Percentiles rank a stretch among this genome's conserved stretches.
Conservation (phyloP, 64 coral and sea anemone species). For the Porites lutea region DNA sequence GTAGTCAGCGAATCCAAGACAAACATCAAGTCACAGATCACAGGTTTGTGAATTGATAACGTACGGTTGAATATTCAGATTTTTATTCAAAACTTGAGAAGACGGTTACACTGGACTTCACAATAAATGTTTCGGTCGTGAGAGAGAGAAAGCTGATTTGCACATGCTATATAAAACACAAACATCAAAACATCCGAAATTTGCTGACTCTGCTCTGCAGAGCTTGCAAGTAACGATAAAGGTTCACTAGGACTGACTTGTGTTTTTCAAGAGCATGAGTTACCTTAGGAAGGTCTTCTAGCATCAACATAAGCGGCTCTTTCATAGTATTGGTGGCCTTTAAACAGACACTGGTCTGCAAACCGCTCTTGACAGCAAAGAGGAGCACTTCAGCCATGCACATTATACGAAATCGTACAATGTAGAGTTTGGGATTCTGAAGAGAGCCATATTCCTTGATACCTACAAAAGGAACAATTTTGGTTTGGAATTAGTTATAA, state of each 20-base stretch:
- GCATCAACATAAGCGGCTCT: background rate
- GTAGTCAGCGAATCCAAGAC: no score
- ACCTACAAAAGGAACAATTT: background rate
- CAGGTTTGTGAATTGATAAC: no score
- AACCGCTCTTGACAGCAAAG: background rate
- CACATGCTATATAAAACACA: no score
- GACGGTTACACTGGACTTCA: no score
- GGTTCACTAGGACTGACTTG: background rate
- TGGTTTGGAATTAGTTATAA: background rate
- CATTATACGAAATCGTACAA: slow-evolving; percentile 51
- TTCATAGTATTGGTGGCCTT: background rate
- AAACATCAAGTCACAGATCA: no score
- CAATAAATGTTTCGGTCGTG: no score
- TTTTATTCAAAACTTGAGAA: no score
- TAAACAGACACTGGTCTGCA: background rate
- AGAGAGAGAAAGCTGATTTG: no score
- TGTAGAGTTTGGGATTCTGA: slow-evolving; percentile 44
- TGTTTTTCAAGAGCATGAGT: background rate
- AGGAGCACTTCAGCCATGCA: slow-evolving; percentile 35
- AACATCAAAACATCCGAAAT: background rate
- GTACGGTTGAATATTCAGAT: no score
- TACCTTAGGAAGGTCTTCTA: background rate
- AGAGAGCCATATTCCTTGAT: slow-evolving; percentile 45
- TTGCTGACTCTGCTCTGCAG: background rate
- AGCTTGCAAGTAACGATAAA: background rate